Evolutionary conservation across 2,888 invertebrate species (phyloP).

Genomic region (Sialis lutaria): DNA sequence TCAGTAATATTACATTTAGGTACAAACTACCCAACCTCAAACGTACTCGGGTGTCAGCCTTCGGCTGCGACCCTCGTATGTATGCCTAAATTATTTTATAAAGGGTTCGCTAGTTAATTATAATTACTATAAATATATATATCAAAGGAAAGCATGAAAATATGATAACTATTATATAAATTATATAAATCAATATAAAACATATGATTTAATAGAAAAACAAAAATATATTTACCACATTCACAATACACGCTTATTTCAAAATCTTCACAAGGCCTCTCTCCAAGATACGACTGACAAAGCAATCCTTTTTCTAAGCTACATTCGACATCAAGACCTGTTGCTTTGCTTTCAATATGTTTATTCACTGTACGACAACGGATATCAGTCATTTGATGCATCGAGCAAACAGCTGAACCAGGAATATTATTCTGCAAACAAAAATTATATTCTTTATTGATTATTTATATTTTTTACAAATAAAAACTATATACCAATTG

Average conservation of each 20-base stretch:
- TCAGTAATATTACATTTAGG: no score
- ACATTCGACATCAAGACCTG: slow-evolving; percentile 60
- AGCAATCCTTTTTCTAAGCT: slow-evolving; percentile 52
- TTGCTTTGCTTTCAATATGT: slow-evolving; percentile 44
- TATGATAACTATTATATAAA: no score
- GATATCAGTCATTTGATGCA: slow-evolving; percentile 47
- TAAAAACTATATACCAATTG: slow-evolving; percentile 27
- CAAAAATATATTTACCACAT: slow-evolving; percentile 23
- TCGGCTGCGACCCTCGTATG: no score
- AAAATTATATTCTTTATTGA: neutral
- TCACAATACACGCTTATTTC: slow-evolving; percentile 62
- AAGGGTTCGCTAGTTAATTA: no score
- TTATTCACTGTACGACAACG: slow-evolving; percentile 54
- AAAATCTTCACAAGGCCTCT: slow-evolving; percentile 52
- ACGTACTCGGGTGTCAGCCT: no score
- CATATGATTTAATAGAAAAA: no score
- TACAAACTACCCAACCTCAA: no score
- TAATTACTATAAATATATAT: no score
- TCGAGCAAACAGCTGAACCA: slow-evolving; percentile 36
- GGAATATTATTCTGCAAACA: slow-evolving; percentile 22
- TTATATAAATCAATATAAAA: no score
- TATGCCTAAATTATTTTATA: no score
- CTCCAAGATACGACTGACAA: slow-evolving; percentile 29
- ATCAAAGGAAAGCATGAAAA: no score
- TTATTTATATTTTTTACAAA: no score